A percentile compares a stretch with the other conserved stretches of the same genome.
phyloP scores from a whole-genome alignment of 2,888 invertebrate species.

The Endotricha flammealis region DNA sequence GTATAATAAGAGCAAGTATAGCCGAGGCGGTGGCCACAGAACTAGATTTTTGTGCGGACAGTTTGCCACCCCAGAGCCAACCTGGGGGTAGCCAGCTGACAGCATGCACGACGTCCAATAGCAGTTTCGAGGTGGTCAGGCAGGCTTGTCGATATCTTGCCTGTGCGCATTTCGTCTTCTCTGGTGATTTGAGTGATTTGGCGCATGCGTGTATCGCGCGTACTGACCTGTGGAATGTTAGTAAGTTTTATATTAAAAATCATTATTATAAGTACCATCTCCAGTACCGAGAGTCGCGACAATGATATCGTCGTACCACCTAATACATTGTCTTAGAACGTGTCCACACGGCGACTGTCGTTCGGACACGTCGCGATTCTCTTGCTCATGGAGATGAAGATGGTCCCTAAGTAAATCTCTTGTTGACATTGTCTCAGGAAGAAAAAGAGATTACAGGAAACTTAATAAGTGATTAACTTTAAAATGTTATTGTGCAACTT shows the following conservation, averaged over 20 bases:
- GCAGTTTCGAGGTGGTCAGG: slow-evolving; percentile 52
- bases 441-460: no score
- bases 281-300: no score
- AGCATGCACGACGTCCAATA: slow-evolving; percentile 86
- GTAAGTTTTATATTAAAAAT: background rate
- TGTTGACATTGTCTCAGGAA: no score
- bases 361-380: no score
- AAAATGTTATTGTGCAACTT: no score
- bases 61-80: slow-evolving; percentile 87
- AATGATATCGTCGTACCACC: no score
- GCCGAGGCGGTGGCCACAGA: slow-evolving; percentile 50
- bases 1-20: slow-evolving; percentile 48
- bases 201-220: slow-evolving; percentile 46
- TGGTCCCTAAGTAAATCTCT: no score
- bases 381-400: no score
- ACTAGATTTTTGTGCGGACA: slow-evolving; percentile 53
- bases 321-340: no score
- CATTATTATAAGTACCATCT: no score
- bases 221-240: slow-evolving; percentile 46
- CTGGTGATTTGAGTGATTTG: slow-evolving; percentile 32
- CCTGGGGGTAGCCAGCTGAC: slow-evolving; percentile 88
- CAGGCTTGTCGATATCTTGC: slow-evolving; percentile 55
- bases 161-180: slow-evolving; percentile 46
- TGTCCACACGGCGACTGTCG: no score
- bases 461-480: no score